Base-by-base conservation (phyloP, 1,140 invertebrate species). In the Anthonomus grandis region DNA sequence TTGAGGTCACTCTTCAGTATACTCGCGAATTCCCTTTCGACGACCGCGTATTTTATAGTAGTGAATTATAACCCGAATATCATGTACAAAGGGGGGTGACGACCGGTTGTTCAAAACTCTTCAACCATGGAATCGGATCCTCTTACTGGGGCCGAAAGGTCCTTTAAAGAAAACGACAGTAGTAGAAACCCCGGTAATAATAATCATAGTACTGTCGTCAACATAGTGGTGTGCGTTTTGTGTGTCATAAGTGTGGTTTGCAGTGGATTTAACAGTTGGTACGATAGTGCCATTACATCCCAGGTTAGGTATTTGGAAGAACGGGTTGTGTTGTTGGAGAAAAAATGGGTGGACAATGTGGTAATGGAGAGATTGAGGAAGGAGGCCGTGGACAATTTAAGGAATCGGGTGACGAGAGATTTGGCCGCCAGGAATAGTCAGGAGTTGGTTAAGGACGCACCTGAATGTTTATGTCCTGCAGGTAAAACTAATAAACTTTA, bases 381-480 rank as follows among this genome's bases (percentile, higher is more conserved):
- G 47, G 68, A 72, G 24, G 59, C 63, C 15, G 58, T 67, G 21
- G 38, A 64, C 3, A 63, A 64, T 18, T 36, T 68, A 13, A 55
- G 64, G 49, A 58, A 62, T 36, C 58, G 70, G 39, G 60, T 66
- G 17, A 44, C 36, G 12, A 66, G 71, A 54, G 66, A 70, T 62
- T 50, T 64, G 22, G 47, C 51, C 15, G 31, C 34, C 17, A 52
- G 27, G 24, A 37, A 39, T 31, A n/a, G 31, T 39, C 34, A 12
- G 5, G 27, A 38, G 8, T 22, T 23, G 18, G 45, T 61, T 19
- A 65, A 66, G 60, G 69, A 73, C 59, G 69, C 57, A 5, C 68
- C 69, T 4, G 71, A 73, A 62, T 73, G 71, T 57, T 59, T 70
- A 56, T 73, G 71, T 69, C 71, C 71, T 56, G 63, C 71, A 72